Evolutionary conservation across 2,113 vertebrate species (phyloP).

Genomic region (Columbina picui): DNA sequence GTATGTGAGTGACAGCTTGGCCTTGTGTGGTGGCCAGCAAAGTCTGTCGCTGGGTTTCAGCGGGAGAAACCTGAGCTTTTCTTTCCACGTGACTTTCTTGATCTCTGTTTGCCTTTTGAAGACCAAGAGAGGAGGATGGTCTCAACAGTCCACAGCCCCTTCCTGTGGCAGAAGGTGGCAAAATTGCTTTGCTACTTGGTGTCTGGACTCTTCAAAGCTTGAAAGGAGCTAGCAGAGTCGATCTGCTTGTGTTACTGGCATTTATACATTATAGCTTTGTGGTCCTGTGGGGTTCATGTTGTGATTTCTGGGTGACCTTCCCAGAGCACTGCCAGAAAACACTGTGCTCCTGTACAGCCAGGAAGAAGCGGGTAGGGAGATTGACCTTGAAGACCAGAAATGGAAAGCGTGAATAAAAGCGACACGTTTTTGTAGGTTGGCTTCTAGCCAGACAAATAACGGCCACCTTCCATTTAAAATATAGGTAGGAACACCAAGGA

Average conservation of each 20-base stretch:
- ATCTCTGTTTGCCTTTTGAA: not conserved
- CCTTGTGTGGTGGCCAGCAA: fast-evolving
- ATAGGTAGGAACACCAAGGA: not conserved
- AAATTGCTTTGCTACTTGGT: not conserved
- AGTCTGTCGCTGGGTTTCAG: not conserved
- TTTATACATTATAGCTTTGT: not conserved
- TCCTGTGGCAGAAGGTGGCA: fast-evolving
- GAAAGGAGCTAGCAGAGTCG: not conserved
- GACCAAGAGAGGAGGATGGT: not conserved
- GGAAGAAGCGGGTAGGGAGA: not conserved
- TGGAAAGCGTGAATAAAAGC: not conserved
- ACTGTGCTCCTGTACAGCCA: not conserved
- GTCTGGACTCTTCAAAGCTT: not conserved
- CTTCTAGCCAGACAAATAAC: not conserved
- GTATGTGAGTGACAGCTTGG: not conserved
- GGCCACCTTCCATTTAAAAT: not conserved
- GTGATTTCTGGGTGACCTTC: not conserved
- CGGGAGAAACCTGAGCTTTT: not conserved
- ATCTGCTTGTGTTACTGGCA: fast-evolving
- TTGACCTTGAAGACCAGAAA: not conserved
- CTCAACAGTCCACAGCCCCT: not conserved
- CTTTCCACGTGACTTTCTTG: not conserved
- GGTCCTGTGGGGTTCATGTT: not conserved
- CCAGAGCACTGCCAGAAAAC: not conserved
- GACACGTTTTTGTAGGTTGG: not conserved